Conservation (phyloP, 2,797 vertebrate genomes). For the Sardinella longiceps region DNA sequence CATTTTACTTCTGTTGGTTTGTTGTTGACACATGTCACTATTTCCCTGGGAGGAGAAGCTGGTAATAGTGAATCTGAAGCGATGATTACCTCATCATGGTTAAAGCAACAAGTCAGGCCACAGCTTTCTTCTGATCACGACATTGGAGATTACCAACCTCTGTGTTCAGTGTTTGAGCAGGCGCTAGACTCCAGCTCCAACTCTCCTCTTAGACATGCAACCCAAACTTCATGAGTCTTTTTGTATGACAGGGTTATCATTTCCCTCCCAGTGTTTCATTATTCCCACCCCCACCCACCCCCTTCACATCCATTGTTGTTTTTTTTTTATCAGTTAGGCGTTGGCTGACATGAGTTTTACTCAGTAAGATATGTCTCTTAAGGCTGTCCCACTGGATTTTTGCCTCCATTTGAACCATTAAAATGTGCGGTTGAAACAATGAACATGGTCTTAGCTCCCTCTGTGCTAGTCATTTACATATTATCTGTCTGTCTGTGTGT, state of each 20-base stretch:
- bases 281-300: not conserved
- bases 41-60: not conserved
- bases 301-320: not conserved
- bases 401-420: constrained; percentile 46
- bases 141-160: not conserved
- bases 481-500: not conserved
- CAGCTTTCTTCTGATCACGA: not conserved
- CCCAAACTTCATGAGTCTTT: not conserved
- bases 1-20: not conserved
- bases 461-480: constrained; percentile 27
- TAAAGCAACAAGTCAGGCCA: not conserved
- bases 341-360: constrained; percentile 19
- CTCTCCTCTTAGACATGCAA: not conserved
- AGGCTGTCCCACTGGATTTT: constrained; percentile 28
- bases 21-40: not conserved
- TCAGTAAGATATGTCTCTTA: not conserved
- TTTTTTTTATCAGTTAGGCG: constrained; percentile 10
- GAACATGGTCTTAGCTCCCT: constrained; percentile 32
- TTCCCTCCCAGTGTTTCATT: not conserved
- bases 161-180: not conserved
- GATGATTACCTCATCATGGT: not conserved
- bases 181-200: not conserved
- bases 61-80: not conserved
- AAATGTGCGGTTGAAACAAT: constrained; percentile 42
- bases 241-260: not conserved